These are phyloP conservation scores for Ophion ellenae DNA, from an alignment of 2,888 invertebrate genomes.

Conservation along the genomic window DNA sequence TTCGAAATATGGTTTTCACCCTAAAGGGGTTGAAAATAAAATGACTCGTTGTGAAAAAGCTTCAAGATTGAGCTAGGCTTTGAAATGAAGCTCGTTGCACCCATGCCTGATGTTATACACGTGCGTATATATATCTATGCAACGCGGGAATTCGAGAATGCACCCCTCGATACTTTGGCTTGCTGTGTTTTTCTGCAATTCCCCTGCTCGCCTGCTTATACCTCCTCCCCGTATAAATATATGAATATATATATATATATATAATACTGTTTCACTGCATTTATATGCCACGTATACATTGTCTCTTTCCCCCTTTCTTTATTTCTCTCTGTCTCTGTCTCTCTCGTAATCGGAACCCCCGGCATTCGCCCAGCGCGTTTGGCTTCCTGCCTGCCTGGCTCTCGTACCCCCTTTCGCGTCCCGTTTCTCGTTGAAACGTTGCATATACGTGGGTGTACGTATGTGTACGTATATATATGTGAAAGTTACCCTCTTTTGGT, in stretches of 20 bases:
- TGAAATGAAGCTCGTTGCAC: conserved; percentile 76
- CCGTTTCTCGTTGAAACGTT: conserved; percentile 51
- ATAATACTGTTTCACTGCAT: conserved; percentile 9
- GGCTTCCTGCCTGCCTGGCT: conserved; percentile 58
- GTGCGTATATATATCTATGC: conserved; percentile 12
- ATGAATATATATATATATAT: not conserved
- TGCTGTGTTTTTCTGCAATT: conserved; percentile 53
- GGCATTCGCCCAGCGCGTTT: conserved; percentile 53
- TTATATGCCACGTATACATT: conserved; percentile 35
- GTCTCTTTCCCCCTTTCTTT: conserved; percentile 15
- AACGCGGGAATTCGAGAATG: conserved; percentile 37
- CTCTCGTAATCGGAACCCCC: conserved; percentile 57
- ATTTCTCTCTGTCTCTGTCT: conserved; percentile 38
- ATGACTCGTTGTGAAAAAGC: conserved; percentile 66
- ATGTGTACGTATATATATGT: conserved; percentile 26
- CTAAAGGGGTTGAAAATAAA: not conserved
- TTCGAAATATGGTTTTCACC: not conserved
- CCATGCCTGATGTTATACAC: conserved; percentile 68
- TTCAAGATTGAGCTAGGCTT: conserved; percentile 80
- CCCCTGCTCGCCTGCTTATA: conserved; percentile 12
- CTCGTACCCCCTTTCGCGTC: conserved; percentile 35
- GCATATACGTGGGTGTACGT: conserved; percentile 43
- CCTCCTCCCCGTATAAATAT: conserved; percentile 13
- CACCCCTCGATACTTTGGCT: conserved; percentile 40
- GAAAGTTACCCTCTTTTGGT: conserved; percentile 49